Base-by-base conservation (phyloP, 2,797 vertebrate species). In the Gobio occitaniae region DNA sequence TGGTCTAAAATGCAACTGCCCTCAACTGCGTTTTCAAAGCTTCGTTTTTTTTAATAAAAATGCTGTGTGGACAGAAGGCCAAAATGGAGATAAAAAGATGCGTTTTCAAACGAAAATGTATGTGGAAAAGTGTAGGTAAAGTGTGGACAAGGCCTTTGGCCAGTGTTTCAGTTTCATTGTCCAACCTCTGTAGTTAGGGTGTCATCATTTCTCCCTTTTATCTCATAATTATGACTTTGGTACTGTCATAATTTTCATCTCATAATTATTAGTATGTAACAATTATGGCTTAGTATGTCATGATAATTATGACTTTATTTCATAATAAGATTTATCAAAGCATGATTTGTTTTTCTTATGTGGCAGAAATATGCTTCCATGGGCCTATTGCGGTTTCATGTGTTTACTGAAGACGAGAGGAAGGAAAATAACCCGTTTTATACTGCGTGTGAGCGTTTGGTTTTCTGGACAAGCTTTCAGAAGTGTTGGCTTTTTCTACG, bases 391-490 rank as follows among this genome's bases (percentile, higher is more conserved):
- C 2, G 2, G 25, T 29, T 63, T 63, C 25, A 63, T 29, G n/a
- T 29, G 21, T 63, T 61, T 63, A 15, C 61, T 32, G 15, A 32
- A 65, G 29, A 32, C 15, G 1, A 7, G 63, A 32, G 13, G 29
- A 16, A 8, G 59, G 2, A 29, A 13, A 65, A 76, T 76, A 76
- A 56, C 50, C 72, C 2, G 11, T 63, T 44, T 72, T 12, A 71
- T 61, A 48, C 52, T 16, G 36, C 29, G 54, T 9, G n/a, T 12
- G n/a, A 48, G 80, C 56, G 21, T 36, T 47, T 19, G 80, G 2
- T 74, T 61, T 75, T 36, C n/a, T 38, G 54, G 17, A 76, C 71
- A 66, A 82, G 44, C 47, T 3, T 32, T 50, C 29, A 56, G 78
- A 54, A 38, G 32, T 50, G 63, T 69, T 19, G 54, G 25, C 13